phyloP scores from a whole-genome alignment of 2,113 vertebrate species.

The Gobio gobio region DNA sequence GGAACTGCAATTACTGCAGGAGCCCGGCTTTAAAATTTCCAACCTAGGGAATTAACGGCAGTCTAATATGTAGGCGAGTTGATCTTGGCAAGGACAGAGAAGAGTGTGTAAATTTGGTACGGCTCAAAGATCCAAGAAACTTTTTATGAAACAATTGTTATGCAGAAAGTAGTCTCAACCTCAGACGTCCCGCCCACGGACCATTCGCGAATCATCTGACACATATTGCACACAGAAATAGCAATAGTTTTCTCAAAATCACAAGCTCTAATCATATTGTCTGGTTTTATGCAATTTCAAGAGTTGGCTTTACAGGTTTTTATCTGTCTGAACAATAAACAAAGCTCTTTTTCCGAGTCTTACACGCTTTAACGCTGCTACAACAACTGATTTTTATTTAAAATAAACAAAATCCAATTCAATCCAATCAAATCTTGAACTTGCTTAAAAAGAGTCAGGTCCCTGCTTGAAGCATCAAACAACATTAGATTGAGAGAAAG shows the following conservation, averaged over 20 bases:
- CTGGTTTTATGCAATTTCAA: not conserved
- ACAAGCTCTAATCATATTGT: not conserved
- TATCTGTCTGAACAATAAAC: not conserved
- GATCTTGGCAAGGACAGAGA: constrained; percentile 73
- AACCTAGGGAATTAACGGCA: constrained; percentile 76
- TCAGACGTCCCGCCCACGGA: not conserved
- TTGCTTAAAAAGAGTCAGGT: no score
- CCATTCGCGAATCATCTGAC: not conserved
- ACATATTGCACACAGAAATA: not conserved
- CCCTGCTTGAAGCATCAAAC: no score
- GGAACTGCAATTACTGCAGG: constrained; percentile 78
- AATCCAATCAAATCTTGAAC: no score
- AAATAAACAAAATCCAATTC: not conserved
- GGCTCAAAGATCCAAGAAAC: not conserved
- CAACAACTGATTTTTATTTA: not conserved
- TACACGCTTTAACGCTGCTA: not conserved
- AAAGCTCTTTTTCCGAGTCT: not conserved
- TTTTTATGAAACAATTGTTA: constrained; percentile 20
- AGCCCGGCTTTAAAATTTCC: constrained; percentile 77
- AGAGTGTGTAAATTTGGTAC: constrained; percentile 59
- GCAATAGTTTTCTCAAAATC: not conserved
- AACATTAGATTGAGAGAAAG: no score
- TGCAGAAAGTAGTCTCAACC: constrained; percentile 5
- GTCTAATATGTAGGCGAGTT: constrained; percentile 66
- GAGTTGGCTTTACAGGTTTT: not conserved